Percentiles rank a stretch among this genome's conserved stretches.
These are phyloP conservation scores for Caenorhabditis macrosperma DNA, from an alignment of 2,888 invertebrate species.

Conservation along the genomic window DNA sequence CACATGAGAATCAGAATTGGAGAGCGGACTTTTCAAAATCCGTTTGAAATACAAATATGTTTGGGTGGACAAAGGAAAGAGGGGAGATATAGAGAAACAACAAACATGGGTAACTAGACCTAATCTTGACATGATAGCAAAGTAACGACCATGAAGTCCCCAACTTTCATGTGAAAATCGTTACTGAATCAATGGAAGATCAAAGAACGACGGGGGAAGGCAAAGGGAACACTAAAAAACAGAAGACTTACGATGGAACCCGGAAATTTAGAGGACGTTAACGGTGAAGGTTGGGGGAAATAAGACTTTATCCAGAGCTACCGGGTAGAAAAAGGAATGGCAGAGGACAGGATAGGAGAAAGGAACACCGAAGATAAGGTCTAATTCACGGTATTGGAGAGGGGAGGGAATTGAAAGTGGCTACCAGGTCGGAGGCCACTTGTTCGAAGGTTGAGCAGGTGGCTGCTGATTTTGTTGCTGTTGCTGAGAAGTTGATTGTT, in stretches of 20 bases:
- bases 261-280: constrained; percentile 4
- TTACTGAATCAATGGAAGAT: not conserved
- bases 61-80: not conserved
- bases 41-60: constrained; percentile 39
- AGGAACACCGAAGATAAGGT: not conserved
- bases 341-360: not conserved
- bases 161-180: not conserved
- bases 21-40: constrained; percentile 6
- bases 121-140: not conserved
- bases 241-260: not conserved
- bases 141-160: not conserved
- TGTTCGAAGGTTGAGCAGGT: not conserved
- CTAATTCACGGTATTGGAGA: not conserved
- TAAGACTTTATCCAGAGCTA: constrained; percentile 16
- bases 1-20: constrained; percentile 5
- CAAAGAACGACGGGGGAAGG: constrained; percentile 7
- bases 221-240: not conserved
- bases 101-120: constrained; percentile 2
- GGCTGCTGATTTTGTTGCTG: constrained; percentile 17
- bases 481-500: constrained; percentile 19
- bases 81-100: not conserved
- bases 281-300: not conserved
- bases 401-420: not conserved
- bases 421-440: constrained; percentile 35
- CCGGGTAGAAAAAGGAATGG: constrained; percentile 10